Evolutionary conservation across 2,113 vertebrate genomes (phyloP).

Genomic region (Phycodurus eques): DNA sequence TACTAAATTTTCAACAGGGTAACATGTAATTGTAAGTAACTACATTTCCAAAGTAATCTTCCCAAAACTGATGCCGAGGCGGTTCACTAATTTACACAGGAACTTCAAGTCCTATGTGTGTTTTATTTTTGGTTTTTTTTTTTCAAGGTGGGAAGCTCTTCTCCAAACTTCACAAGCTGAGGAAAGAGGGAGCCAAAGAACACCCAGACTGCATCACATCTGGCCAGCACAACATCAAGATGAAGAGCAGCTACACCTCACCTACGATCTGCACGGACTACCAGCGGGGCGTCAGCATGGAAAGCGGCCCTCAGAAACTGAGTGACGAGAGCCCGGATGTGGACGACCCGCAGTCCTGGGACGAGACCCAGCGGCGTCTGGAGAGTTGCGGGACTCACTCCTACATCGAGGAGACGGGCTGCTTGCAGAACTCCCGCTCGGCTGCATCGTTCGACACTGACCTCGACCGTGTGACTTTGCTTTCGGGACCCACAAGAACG

Average conservation of each 20-base stretch:
- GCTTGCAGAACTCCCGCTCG: constrained; percentile 68
- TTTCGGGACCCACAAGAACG: constrained; percentile 37
- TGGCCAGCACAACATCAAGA: constrained; percentile 57
- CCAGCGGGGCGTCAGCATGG: constrained; percentile 35
- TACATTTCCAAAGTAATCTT: too few relatives aligned
- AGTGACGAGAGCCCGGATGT: constrained; percentile 44
- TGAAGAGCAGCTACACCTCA: constrained; percentile 67
- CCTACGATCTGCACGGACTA: constrained; percentile 59
- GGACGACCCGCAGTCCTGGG: constrained; percentile 61
- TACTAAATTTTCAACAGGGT: too few relatives aligned
- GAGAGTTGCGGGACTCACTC: constrained; percentile 72
- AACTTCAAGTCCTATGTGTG: not conserved
- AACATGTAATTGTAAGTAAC: too few relatives aligned
- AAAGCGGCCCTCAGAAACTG: constrained; percentile 18
- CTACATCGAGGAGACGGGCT: constrained; percentile 76
- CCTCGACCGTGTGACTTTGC: constrained; percentile 42
- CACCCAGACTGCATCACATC: constrained; percentile 63
- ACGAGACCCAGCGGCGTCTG: constrained; percentile 65
- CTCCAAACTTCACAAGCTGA: constrained; percentile 79
- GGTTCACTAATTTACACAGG: too few relatives aligned
- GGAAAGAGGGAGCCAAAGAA: constrained; percentile 64
- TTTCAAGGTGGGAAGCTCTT: constrained; percentile 85
- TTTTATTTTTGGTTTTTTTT: not conserved
- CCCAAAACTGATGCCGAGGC: too few relatives aligned
- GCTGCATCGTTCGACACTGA: constrained; percentile 49